Evolutionary conservation across 2,888 invertebrate species (phyloP).

Genomic region (Unio pictorum): DNA sequence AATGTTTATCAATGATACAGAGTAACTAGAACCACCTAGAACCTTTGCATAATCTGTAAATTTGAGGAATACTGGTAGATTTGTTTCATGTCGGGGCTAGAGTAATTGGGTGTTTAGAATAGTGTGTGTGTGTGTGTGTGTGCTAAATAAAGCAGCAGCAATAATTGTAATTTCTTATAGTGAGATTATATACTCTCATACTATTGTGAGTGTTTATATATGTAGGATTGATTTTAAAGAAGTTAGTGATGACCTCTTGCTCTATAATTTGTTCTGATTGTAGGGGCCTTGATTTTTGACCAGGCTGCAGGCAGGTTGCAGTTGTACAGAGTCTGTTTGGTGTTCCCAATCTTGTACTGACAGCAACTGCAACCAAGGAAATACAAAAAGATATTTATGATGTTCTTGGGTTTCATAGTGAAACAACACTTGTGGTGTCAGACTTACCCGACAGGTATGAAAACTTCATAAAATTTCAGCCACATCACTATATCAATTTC

Average conservation of each 20-base stretch:
- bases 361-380: slow-evolving; percentile 20
- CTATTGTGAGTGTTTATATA: no score
- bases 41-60: no score
- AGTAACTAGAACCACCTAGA: no score
- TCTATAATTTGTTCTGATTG: slow-evolving; percentile 1
- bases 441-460: slow-evolving; percentile 14
- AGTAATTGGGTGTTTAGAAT: no score
- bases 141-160: no score
- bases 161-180: no score
- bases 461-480: not conserved
- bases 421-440: slow-evolving; percentile 8
- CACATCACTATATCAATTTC: not conserved
- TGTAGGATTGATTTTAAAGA: no score
- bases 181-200: no score
- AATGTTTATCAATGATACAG: no score
- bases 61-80: no score
- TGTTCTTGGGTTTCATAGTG: slow-evolving; percentile 7
- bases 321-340: slow-evolving; percentile 13
- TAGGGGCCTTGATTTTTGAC: slow-evolving; percentile 23
- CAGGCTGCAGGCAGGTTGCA: slow-evolving; percentile 12
- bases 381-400: slow-evolving; percentile 17
- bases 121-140: no score
- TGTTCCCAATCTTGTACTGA: slow-evolving; percentile 13
- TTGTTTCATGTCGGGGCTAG: no score
- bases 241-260: not conserved